A percentile compares a stretch with the other conserved stretches of the same genome.
Conservation (phyloP, 2,797 vertebrate genomes). For the Mormyrus proboscirostris region DNA sequence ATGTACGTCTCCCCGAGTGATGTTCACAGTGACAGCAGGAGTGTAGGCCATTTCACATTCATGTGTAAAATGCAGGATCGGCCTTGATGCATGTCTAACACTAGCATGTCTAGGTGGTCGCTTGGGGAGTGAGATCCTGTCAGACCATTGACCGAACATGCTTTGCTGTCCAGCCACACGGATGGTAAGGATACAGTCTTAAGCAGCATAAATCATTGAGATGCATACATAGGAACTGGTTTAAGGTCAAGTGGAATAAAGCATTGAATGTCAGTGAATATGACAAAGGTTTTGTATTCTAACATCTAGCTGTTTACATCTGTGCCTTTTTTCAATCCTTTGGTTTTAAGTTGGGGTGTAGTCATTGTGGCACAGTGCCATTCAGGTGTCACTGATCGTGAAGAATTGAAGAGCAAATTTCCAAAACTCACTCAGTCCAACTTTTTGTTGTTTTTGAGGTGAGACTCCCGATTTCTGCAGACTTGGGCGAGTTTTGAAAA, state of each 20-base stretch:
- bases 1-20: neutral
- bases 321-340: neutral
- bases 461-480: neutral
- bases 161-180: neutral
- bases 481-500: neutral
- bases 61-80: neutral
- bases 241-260: neutral
- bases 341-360: neutral
- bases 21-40: neutral
- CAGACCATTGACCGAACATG: neutral
- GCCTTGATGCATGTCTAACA: neutral
- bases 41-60: neutral
- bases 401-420: neutral
- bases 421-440: neutral
- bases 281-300: neutral
- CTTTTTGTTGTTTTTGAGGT: neutral
- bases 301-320: neutral
- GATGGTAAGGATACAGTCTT: neutral
- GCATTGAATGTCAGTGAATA: neutral
- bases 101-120: neutral
- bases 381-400: neutral
- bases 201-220: neutral
- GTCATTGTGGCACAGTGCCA: neutral
- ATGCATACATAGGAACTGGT: neutral
- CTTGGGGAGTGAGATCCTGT: neutral